Conservation (phyloP, 53 echinoderm and acorn worm genomes). For the Apostichopus leukothele region DNA sequence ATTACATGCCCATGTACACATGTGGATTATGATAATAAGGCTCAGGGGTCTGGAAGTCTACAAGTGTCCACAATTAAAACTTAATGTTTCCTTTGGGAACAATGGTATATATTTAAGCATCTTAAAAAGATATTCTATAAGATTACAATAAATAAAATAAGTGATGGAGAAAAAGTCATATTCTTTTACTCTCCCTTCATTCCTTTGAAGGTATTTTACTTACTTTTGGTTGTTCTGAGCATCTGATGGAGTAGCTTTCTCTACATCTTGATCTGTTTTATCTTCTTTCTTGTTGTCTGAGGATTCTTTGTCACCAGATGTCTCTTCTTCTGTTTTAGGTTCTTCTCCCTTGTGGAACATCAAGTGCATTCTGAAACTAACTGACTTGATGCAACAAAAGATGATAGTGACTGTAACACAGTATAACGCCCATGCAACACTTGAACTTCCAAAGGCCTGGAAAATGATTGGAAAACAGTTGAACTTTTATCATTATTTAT, state of each 20-base stretch:
- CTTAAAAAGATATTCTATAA: no score
- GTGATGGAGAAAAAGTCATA: no score
- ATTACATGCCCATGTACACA: no score
- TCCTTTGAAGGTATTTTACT: background rate
- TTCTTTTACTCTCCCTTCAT: no score
- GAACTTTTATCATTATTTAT: no score
- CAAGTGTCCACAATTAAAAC: no score
- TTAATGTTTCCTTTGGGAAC: no score
- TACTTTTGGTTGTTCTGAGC: constrained; percentile 36
- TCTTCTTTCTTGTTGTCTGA: constrained; percentile 42
- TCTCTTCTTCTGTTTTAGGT: constrained; percentile 49
- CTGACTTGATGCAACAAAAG: constrained; percentile 66
- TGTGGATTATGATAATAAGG: no score
- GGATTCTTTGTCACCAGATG: constrained; percentile 35
- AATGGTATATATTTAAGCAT: no score
- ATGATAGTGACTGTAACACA: constrained; percentile 58
- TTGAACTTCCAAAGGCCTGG: constrained; percentile 64
- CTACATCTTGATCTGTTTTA: constrained; percentile 37
- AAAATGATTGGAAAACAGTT: background rate
- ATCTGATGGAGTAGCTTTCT: constrained; percentile 22
- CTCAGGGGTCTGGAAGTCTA: no score
- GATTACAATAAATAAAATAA: no score
- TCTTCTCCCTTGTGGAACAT: constrained; percentile 96
- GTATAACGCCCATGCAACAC: constrained; percentile 72
- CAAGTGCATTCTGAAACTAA: constrained; percentile 84